These are phyloP conservation scores for Eugnorisma glareosa DNA, from an alignment of 2,888 invertebrate species.

Conservation along the genomic window DNA sequence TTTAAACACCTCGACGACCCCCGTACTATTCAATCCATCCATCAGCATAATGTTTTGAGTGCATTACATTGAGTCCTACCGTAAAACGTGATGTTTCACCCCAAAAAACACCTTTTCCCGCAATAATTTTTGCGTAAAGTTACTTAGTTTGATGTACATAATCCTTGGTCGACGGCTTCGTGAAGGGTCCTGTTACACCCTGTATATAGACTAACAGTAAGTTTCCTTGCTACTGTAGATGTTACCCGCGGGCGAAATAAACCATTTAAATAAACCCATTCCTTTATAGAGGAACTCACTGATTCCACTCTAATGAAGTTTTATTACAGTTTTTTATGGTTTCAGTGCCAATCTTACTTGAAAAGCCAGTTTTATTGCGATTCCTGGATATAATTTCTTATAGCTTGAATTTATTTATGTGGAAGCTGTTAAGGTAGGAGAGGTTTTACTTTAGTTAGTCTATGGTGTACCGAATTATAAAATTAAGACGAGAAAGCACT, in stretches of 20 bases:
- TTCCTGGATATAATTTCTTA: slow-evolving; percentile 38
- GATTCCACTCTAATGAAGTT: slow-evolving; percentile 45
- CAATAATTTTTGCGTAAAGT: no score
- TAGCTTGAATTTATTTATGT: neutral
- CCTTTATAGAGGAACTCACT: slow-evolving; percentile 52
- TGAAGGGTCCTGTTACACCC: no score
- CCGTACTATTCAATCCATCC: no score
- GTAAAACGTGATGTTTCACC: no score
- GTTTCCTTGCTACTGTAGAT: neutral
- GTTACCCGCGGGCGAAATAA: slow-evolving; percentile 1
- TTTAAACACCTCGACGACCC: no score
- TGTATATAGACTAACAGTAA: slow-evolving; percentile 8
- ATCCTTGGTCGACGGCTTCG: no score
- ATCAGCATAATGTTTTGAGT: no score
- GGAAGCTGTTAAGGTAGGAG: neutral
- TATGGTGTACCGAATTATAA: neutral
- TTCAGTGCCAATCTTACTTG: slow-evolving; percentile 21
- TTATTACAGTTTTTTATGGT: slow-evolving; percentile 54
- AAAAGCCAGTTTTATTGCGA: slow-evolving; percentile 30
- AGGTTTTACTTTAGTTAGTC: neutral
- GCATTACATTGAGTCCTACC: no score
- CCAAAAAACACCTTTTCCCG: no score
- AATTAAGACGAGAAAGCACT: neutral
- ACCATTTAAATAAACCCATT: slow-evolving; percentile 43
- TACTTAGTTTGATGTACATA: no score